Conservation (phyloP, 2,888 invertebrate species). For the Antheraea assamensis region DNA sequence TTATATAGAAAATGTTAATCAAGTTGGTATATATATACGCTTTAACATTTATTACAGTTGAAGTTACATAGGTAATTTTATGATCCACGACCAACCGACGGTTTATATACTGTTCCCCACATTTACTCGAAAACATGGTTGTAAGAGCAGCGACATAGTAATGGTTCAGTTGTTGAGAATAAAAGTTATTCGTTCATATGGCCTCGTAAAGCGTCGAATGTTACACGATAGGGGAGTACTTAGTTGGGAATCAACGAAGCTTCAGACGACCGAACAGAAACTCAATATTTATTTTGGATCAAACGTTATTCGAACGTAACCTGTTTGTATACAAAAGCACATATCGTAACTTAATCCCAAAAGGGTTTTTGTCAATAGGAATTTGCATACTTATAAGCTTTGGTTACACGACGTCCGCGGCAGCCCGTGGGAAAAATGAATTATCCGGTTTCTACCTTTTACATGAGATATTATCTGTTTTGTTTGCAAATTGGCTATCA, state of each 20-base stretch:
- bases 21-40: neutral
- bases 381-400: slow-evolving; percentile 34
- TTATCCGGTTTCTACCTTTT: slow-evolving; percentile 10
- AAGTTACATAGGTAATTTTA: neutral
- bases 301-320: slow-evolving; percentile 33
- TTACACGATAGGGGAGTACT: slow-evolving; percentile 23
- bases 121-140: neutral
- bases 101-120: neutral
- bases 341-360: slow-evolving; percentile 34
- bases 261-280: slow-evolving; percentile 29
- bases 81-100: neutral
- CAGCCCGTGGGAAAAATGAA: slow-evolving; percentile 17
- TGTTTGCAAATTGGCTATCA: slow-evolving; percentile 16
- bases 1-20: neutral
- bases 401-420: slow-evolving; percentile 13
- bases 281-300: slow-evolving; percentile 40
- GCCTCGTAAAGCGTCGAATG: slow-evolving; percentile 18
- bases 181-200: neutral
- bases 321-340: slow-evolving; percentile 35
- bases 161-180: neutral
- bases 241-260: slow-evolving; percentile 26
- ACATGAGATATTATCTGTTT: slow-evolving; percentile 18
- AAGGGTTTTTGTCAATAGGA: slow-evolving; percentile 36
- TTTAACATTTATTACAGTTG: neutral
- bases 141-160: neutral